Evolutionary conservation across 1,140 invertebrate genomes (phyloP).

Genomic region (Olivierus martensii): DNA sequence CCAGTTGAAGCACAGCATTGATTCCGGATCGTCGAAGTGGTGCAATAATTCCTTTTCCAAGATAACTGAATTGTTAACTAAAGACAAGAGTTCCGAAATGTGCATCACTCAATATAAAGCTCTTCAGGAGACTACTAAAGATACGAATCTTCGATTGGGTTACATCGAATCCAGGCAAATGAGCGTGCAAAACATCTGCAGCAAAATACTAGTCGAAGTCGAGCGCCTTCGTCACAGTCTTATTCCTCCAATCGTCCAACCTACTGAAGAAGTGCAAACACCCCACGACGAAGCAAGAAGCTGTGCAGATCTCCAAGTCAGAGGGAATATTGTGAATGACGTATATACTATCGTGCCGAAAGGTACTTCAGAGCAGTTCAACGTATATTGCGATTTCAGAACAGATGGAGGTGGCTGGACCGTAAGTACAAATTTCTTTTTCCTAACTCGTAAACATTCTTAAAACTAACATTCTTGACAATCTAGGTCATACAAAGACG

Average conservation of each 20-base stretch:
- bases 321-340: slow-evolving; percentile 26
- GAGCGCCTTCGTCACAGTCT: slow-evolving; percentile 2
- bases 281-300: background rate
- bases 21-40: background rate
- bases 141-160: background rate
- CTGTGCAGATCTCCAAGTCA: slow-evolving; percentile 12
- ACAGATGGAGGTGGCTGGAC: slow-evolving; percentile 53
- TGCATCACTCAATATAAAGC: slow-evolving; percentile 6
- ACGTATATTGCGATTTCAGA: slow-evolving; percentile 54
- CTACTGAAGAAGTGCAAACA: background rate
- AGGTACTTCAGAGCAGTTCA: slow-evolving; percentile 42
- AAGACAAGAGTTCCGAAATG: background rate
- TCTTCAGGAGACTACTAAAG: slow-evolving; percentile 5
- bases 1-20: background rate
- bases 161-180: slow-evolving; percentile 8
- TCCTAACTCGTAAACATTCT: background rate
- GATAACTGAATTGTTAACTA: slow-evolving; percentile 1
- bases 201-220: slow-evolving; percentile 7
- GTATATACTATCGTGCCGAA: slow-evolving; percentile 60
- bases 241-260: background rate
- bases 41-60: slow-evolving; percentile 7
- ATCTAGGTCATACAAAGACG: slow-evolving; percentile 25
- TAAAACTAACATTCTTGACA: background rate
- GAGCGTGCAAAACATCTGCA: background rate
- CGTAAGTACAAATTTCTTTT: slow-evolving; percentile 39